A percentile compares a stretch with the other conserved stretches of the same genome.
These are phyloP conservation scores for Varanus salvator DNA, from an alignment of 2,113 vertebrate genomes.

Conservation along the genomic window DNA sequence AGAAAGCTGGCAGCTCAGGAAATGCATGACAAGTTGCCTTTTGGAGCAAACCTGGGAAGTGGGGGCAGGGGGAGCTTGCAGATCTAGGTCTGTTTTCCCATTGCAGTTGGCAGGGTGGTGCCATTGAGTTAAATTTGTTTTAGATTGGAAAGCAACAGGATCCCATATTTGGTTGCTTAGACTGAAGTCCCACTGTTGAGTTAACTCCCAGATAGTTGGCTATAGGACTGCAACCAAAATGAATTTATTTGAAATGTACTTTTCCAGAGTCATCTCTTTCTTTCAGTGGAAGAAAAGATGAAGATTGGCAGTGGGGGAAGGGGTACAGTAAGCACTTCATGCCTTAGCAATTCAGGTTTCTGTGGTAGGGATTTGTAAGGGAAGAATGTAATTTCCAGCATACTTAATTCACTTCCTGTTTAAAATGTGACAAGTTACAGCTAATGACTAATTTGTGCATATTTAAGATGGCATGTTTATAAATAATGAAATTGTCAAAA, in stretches of 20 bases:
- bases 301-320: neutral
- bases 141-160: neutral
- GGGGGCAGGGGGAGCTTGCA: neutral
- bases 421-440: conserved; percentile 74
- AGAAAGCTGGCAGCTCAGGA: neutral
- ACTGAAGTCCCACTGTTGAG: neutral
- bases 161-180: neutral
- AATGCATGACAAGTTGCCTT: neutral
- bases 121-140: neutral
- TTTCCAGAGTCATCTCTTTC: neutral
- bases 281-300: conserved; percentile 14
- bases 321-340: neutral
- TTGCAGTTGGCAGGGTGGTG: neutral
- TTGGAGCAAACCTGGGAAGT: no score
- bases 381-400: conserved; percentile 57
- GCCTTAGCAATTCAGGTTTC: conserved; percentile 30
- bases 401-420: conserved; percentile 68
- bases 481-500: conserved; percentile 80
- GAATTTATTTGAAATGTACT: neutral
- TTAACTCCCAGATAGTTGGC: neutral
- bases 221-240: neutral
- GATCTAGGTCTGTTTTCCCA: neutral
- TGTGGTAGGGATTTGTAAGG: conserved; percentile 39
- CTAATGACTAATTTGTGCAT: conserved; percentile 75
- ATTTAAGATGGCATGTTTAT: conserved; percentile 82